These are phyloP conservation scores for Thaumatotibia leucotreta DNA, from an alignment of 1,140 invertebrate genomes.

Conservation along the genomic window DNA sequence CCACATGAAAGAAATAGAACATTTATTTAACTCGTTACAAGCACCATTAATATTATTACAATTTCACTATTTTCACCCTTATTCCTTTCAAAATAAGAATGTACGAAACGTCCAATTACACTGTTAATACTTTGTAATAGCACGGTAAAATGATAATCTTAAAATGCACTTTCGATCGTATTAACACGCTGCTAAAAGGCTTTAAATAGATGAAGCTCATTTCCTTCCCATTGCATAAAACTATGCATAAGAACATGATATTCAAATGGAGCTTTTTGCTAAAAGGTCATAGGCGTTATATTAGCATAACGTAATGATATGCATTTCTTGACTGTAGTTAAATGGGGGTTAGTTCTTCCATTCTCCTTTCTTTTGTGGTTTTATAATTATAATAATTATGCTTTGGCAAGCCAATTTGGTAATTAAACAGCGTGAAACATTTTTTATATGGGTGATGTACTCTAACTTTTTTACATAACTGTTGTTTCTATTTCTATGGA, in stretches of 20 bases:
- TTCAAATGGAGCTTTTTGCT: not conserved
- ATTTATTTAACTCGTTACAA: not conserved
- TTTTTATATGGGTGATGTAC: no score
- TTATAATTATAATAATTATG: no score
- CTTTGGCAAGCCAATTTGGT: no score
- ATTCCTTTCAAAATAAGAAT: not conserved
- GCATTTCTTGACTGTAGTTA: not conserved
- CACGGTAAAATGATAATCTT: not conserved
- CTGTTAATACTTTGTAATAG: not conserved
- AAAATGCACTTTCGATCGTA: not conserved
- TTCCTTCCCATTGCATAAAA: not conserved
- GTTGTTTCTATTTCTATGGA: no score
- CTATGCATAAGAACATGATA: not conserved
- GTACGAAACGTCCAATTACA: no score
- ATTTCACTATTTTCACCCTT: not conserved
- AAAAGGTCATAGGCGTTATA: not conserved
- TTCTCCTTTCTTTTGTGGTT: not conserved
- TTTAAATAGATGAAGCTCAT: not conserved
- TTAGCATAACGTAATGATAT: not conserved
- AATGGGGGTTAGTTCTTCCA: not conserved
- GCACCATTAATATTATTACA: not conserved
- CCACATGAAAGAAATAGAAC: not conserved
- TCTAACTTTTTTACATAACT: no score
- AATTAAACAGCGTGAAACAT: no score
- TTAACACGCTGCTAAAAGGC: not conserved